Evolutionary conservation across 92 coral and sea anemone species (phyloP).

Genomic region (Desmophyllum pertusum): DNA sequence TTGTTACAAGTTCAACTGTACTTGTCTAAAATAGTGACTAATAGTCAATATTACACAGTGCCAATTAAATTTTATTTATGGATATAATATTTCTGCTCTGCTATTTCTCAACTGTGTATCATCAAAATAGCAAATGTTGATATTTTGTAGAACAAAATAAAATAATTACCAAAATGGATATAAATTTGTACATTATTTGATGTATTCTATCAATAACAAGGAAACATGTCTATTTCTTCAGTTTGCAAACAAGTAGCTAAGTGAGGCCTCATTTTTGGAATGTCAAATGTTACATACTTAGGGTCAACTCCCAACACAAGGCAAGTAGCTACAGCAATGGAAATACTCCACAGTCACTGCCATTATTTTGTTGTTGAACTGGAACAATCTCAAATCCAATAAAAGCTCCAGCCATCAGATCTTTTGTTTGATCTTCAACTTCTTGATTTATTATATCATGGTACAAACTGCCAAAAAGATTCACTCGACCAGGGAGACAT

Average conservation of each 20-base stretch:
- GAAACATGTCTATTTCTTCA: slow-evolving; percentile 38
- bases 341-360: slow-evolving; percentile 75
- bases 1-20: no score
- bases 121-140: no score
- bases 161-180: no score
- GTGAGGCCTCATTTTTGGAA: slow-evolving; percentile 71
- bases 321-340: slow-evolving; percentile 71
- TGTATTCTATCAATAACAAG: no score
- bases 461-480: slow-evolving; percentile 66
- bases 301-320: slow-evolving; percentile 55
- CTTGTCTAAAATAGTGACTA: no score
- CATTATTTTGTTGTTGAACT: slow-evolving; percentile 65
- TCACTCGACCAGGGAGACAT: slow-evolving; percentile 65
- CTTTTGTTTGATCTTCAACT: slow-evolving; percentile 59
- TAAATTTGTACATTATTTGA: no score
- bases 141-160: no score
- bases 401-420: slow-evolving; percentile 45
- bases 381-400: slow-evolving; percentile 49
- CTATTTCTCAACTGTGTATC: no score
- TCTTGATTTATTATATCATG: slow-evolving; percentile 61
- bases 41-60: no score
- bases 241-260: slow-evolving; percentile 53
- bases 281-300: slow-evolving; percentile 38
- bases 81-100: no score
- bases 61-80: no score